Conservation (phyloP, 2,888 invertebrate species). For the Leptura quadrifasciata region DNA sequence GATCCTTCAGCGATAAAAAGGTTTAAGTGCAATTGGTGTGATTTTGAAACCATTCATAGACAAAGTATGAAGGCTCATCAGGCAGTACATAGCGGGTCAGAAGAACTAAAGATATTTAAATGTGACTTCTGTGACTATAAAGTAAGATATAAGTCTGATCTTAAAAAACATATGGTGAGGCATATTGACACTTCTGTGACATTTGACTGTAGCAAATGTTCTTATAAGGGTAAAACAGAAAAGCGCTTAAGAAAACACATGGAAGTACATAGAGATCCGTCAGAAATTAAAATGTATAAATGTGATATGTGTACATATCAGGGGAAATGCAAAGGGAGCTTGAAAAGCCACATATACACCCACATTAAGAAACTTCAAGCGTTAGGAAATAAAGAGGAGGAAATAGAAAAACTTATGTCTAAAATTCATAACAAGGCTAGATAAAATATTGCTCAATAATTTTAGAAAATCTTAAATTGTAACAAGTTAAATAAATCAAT, state of each 20-base stretch:
- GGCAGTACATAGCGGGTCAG: slow-evolving; percentile 1
- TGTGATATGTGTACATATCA: not conserved
- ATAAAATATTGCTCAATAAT: too few species aligned
- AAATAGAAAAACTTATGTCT: not conserved
- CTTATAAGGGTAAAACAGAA: not conserved
- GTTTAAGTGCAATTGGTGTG: slow-evolving; percentile 29
- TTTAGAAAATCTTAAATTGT: too few species aligned
- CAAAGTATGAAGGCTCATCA: not conserved
- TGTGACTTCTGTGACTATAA: not conserved
- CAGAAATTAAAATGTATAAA: not conserved
- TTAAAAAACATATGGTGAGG: not conserved
- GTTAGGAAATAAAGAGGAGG: not conserved
- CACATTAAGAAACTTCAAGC: not conserved
- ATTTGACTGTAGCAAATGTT: not conserved
- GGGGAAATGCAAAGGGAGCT: not conserved
- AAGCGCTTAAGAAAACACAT: not conserved
- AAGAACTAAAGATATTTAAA: not conserved
- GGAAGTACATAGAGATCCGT: not conserved
- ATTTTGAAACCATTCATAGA: not conserved
- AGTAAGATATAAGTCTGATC: not conserved
- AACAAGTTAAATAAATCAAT: too few species aligned
- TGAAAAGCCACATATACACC: not conserved
- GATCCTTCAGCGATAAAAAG: not conserved
- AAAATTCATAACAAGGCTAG: not conserved
- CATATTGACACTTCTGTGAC: not conserved